Evolutionary conservation across 2,113 vertebrate species (phyloP).

Genomic region (Zosterops japonicus): DNA sequence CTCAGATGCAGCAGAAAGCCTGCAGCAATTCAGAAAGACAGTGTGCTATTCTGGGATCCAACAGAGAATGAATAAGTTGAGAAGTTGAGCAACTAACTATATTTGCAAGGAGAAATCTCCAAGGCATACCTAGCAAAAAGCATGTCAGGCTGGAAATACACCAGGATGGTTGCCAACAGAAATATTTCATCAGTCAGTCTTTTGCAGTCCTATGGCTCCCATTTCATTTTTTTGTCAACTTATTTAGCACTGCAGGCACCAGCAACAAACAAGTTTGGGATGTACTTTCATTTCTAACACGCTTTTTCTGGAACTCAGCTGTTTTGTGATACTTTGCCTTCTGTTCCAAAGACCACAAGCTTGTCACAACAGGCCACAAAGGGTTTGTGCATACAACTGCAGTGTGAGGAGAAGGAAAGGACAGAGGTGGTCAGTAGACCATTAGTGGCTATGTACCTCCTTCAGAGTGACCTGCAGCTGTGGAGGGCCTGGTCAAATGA

Average conservation of each 20-base stretch:
- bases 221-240: background rate
- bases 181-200: slow-evolving; percentile 37
- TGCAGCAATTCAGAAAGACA: slow-evolving; percentile 2
- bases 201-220: background rate
- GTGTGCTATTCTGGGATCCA: slow-evolving; percentile 8
- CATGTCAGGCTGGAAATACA: slow-evolving; percentile 32
- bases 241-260: background rate
- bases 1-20: slow-evolving; percentile 11
- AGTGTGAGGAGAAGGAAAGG: background rate
- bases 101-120: slow-evolving; percentile 34
- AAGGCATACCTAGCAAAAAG: slow-evolving; percentile 33
- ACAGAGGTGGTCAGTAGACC: background rate
- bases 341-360: background rate
- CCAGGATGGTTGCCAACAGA: slow-evolving; percentile 26
- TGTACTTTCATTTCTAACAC: background rate
- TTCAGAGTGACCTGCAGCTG: background rate
- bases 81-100: slow-evolving; percentile 29
- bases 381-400: background rate
- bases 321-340: background rate
- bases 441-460: background rate
- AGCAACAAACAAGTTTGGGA: background rate
- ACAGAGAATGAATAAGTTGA: slow-evolving; percentile 16
- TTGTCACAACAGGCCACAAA: background rate
- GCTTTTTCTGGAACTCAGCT: background rate
- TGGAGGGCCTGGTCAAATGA: background rate